Conservation (phyloP, 2,113 vertebrate species). For the Pristiophorus japonicus region DNA sequence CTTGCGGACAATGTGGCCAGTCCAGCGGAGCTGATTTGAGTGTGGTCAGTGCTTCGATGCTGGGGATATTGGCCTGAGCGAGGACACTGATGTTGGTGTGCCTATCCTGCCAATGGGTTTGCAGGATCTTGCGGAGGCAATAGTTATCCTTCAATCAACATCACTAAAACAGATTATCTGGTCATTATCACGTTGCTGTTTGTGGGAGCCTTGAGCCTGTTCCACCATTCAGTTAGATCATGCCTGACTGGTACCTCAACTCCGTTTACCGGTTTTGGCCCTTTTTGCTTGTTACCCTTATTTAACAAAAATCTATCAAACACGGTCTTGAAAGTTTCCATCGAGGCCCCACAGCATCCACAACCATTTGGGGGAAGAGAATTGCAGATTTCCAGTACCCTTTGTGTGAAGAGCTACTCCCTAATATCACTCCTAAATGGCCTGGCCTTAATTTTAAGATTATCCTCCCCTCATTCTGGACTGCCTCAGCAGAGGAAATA, state of each 20-base stretch:
- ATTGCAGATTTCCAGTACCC: not conserved
- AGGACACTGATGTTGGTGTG: too few relatives aligned
- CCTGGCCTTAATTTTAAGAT: not conserved
- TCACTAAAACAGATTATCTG: too few relatives aligned
- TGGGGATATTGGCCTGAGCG: too few relatives aligned
- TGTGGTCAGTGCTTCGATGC: too few relatives aligned
- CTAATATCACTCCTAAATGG: not conserved
- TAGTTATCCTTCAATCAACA: too few relatives aligned
- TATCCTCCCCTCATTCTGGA: too few relatives aligned
- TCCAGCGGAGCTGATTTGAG: too few relatives aligned
- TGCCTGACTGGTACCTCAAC: not conserved
- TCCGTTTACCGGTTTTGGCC: not conserved
- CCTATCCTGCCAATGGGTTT: too few relatives aligned
- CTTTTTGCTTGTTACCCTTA: not conserved
- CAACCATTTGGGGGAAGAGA: not conserved
- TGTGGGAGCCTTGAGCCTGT: too few relatives aligned
- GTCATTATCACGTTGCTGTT: too few relatives aligned
- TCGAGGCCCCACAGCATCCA: not conserved
- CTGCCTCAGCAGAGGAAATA: not conserved
- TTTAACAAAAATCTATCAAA: not conserved
- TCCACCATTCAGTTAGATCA: not conserved
- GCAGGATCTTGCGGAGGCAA: too few relatives aligned
- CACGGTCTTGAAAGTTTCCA: not conserved
- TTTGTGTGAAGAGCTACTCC: not conserved
- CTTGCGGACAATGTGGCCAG: too few relatives aligned